Evolutionary conservation across 2,113 vertebrate species (phyloP).

Genomic region (Falcunculus frontatus): DNA sequence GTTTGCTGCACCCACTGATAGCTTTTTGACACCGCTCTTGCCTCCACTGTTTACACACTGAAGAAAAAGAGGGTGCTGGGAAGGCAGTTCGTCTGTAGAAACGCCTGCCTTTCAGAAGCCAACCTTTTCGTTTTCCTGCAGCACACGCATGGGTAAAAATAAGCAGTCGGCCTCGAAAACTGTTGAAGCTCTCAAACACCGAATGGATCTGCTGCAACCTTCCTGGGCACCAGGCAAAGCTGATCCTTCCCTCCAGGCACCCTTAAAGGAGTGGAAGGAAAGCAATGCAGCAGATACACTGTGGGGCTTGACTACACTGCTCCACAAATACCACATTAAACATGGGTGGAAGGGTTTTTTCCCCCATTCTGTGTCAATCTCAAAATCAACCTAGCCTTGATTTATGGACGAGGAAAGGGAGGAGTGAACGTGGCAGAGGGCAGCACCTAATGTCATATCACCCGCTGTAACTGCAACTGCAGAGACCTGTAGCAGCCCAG

Average conservation of each 20-base stretch:
- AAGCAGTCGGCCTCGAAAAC: fast-evolving
- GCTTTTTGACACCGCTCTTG: background rate
- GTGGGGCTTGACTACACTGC: background rate
- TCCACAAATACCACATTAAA: background rate
- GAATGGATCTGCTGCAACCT: background rate
- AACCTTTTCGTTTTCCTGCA: background rate
- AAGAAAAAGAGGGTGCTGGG: background rate
- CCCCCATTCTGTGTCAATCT: fast-evolving
- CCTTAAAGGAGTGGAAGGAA: background rate
- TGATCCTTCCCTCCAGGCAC: background rate
- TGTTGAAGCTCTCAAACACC: background rate
- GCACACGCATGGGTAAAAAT: background rate
- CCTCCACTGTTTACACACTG: background rate
- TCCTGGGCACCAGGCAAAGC: background rate
- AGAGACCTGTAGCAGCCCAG: background rate
- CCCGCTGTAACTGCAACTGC: background rate
- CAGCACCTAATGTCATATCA: background rate
- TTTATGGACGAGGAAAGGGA: background rate
- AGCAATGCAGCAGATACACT: background rate
- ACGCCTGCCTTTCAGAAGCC: background rate
- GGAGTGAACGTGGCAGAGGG: fast-evolving
- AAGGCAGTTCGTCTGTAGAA: background rate
- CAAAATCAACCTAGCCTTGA: background rate
- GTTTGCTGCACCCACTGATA: background rate
- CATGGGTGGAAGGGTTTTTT: background rate